Evolutionary conservation across 2,888 invertebrate genomes (phyloP).

Genomic region (Hirtodrosophila histrioides): DNA sequence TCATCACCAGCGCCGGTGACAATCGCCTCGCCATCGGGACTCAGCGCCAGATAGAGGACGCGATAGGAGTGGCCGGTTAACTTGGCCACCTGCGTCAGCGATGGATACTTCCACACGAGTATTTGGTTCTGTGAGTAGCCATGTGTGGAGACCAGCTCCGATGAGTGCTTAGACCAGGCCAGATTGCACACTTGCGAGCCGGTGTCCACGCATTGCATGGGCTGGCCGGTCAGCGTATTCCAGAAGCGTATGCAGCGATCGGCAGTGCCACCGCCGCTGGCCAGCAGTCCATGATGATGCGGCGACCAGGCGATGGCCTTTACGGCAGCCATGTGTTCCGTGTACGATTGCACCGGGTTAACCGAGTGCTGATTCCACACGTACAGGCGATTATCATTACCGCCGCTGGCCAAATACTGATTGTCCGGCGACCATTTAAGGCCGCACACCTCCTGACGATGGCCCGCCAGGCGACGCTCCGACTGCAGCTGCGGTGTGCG

Average conservation of each 20-base stretch:
- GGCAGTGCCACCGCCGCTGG: conserved; percentile 99
- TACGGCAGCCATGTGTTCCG: conserved; percentile 97
- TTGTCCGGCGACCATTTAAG: conserved; percentile 99
- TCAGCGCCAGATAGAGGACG: conserved; percentile 97
- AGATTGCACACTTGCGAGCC: conserved; percentile 99
- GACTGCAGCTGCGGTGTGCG: conserved; percentile 91
- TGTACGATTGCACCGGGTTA: conserved; percentile 96
- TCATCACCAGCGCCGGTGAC: conserved; percentile 99
- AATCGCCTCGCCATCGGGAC: conserved; percentile 99
- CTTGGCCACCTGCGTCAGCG: conserved; percentile 97
- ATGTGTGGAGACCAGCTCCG: conserved; percentile 98
- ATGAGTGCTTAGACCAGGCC: conserved; percentile 99
- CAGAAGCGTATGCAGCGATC: conserved; percentile 98
- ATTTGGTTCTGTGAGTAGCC: conserved; percentile 99
- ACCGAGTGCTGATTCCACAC: conserved; percentile 92
- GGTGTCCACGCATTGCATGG: conserved; percentile 99
- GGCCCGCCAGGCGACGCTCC: conserved; percentile 93
- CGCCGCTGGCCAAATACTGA: conserved; percentile 98
- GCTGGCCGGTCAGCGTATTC: conserved; percentile 99
- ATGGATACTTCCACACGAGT: conserved; percentile 99
- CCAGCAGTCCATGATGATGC: conserved; percentile 97
- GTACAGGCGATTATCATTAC: conserved; percentile 90
- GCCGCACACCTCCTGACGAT: conserved; percentile 98
- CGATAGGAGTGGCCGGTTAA: conserved; percentile 98
- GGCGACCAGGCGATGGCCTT: conserved; percentile 99